A percentile compares a stretch with the other conserved stretches of the same genome.
These are phyloP conservation scores for Onthophagus sagittarius DNA, from an alignment of 2,888 invertebrate species.

Conservation along the genomic window DNA sequence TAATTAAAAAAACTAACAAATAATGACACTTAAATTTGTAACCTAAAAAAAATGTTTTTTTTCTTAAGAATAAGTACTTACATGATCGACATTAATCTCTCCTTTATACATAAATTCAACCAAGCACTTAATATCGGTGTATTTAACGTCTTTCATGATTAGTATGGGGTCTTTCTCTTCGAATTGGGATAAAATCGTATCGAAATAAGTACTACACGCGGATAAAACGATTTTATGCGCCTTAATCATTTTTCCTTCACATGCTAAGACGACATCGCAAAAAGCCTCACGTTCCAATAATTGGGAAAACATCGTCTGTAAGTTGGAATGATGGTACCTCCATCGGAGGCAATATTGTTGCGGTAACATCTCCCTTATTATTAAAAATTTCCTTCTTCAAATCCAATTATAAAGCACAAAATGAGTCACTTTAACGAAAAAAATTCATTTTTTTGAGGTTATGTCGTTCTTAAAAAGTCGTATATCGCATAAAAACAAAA, in stretches of 20 bases:
- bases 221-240: slow-evolving; percentile 85
- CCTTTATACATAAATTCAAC: slow-evolving; percentile 95
- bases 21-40: neutral
- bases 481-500: too few relatives aligned
- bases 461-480: too few relatives aligned
- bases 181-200: slow-evolving; percentile 77
- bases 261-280: slow-evolving; percentile 86
- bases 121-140: slow-evolving; percentile 82
- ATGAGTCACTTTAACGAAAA: slow-evolving; percentile 3
- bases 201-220: slow-evolving; percentile 89
- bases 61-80: slow-evolving; percentile 58
- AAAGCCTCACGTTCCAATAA: slow-evolving; percentile 82
- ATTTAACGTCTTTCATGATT: slow-evolving; percentile 87
- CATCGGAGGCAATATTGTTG: slow-evolving; percentile 90
- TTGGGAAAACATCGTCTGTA: slow-evolving; percentile 86
- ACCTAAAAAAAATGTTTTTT: neutral
- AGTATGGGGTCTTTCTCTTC: slow-evolving; percentile 78
- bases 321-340: slow-evolving; percentile 89
- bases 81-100: slow-evolving; percentile 92
- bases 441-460: too few relatives aligned
- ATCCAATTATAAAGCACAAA: too few relatives aligned
- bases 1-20: neutral
- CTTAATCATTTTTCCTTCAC: slow-evolving; percentile 74
- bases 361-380: slow-evolving; percentile 78
- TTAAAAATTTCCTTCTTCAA: too few relatives aligned